Base-by-base conservation (phyloP, 2,888 invertebrate genomes). In the Idaea aversata region DNA sequence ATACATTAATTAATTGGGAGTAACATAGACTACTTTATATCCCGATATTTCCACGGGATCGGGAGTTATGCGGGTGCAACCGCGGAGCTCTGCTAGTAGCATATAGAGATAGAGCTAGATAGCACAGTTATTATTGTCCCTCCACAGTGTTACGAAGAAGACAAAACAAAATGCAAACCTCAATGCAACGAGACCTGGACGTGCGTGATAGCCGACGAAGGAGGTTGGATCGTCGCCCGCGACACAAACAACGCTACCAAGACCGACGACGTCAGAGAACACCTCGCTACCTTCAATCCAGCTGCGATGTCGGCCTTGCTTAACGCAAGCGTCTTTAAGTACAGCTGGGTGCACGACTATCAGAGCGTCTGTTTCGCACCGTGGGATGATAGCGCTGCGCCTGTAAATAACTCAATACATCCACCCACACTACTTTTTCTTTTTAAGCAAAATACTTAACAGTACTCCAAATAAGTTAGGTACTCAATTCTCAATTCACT, bases 291-390 rank as follows among this genome's bases (percentile, higher is more conserved):
- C 0, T 68, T 81, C 2, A 81, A 88, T 71, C 92, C 92, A 0
- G 75, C 79, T 0, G 89, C 84, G 0, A 91, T 93, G 92, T 75
- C 79, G 0, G 86, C 87, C 0, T 75, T 93, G 47, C 81, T 90
- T 3, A 82, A 84, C 36, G 85, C 85, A 0, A 74, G 72, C 16
- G 84, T 93, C 25, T 93, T 87, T 69, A 83, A 87, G 15, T 72
- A 90, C 5, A 85, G 87, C 73, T 88, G 90, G 88, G 77, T 92
- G 25, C 90, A 93, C 63, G 92, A 93, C 68, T 93, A 93, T 67
- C 92, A 93, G 64, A 87, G 81, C 0, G 88, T 92, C 0, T 93
- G 92, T 74, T 92, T 93, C 63, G 83, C 86, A 1, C 78, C 76
- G 0, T 71, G 76, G 64, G 73, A 81, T 5, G 79, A 78, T 57